Conservation (phyloP, 2,888 invertebrate genomes). For the Cantharis lateralis region DNA sequence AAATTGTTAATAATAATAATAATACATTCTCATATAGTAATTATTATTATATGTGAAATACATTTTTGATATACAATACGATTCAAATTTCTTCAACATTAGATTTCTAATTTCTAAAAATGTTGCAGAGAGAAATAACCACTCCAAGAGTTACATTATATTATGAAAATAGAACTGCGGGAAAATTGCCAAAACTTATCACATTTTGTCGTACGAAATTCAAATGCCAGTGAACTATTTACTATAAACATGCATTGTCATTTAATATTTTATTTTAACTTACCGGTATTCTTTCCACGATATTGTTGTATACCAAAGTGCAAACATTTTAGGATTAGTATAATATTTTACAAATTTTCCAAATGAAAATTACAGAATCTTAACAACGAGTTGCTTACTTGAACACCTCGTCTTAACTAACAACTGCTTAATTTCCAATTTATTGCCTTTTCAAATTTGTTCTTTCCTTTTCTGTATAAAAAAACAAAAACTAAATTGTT, state of each 20-base stretch:
- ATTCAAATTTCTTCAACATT: background rate
- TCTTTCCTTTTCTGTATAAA: slow-evolving; percentile 19
- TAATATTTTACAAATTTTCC: slow-evolving; percentile 1
- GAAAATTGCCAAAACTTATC: slow-evolving; percentile 31
- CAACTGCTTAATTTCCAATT: slow-evolving; percentile 41
- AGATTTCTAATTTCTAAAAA: background rate
- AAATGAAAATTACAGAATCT: slow-evolving; percentile 31
- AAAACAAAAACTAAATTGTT: slow-evolving; percentile 13
- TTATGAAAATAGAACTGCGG: slow-evolving; percentile 29
- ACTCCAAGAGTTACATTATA: background rate
- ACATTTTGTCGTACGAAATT: slow-evolving; percentile 23
- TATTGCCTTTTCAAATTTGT: slow-evolving; percentile 19
- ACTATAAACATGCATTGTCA: slow-evolving; percentile 25
- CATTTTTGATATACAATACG: background rate
- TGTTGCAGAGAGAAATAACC: background rate
- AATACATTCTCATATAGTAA: too few relatives aligned
- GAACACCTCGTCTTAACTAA: slow-evolving; percentile 39
- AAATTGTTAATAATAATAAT: background rate
- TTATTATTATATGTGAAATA: too few relatives aligned
- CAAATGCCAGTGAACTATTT: slow-evolving; percentile 22
- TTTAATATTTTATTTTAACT: slow-evolving; percentile 37
- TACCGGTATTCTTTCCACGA: slow-evolving; percentile 55
- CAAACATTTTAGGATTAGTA: slow-evolving; percentile 45
- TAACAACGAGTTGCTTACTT: slow-evolving; percentile 37
- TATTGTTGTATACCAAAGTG: slow-evolving; percentile 54